Evolutionary conservation across 1,140 invertebrate species (phyloP).

Genomic region (Bombyx mandarina): DNA sequence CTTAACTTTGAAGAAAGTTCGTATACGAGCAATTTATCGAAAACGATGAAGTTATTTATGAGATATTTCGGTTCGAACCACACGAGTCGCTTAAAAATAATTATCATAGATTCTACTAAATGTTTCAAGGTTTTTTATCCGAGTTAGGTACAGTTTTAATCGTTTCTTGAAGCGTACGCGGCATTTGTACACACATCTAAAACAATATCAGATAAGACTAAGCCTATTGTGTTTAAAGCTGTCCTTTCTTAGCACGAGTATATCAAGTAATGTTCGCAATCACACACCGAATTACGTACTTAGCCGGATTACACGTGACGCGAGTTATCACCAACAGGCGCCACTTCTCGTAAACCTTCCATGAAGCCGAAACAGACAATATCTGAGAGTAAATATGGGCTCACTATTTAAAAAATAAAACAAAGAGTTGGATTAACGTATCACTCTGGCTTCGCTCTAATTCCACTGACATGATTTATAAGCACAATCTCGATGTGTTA

Average conservation of each 20-base stretch:
- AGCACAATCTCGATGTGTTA: constrained; percentile 42
- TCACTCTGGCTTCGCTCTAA: constrained; percentile 48
- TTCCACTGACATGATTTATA: constrained; percentile 49
- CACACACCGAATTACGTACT: constrained; percentile 59
- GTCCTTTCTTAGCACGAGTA: constrained; percentile 36
- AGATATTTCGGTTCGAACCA: not conserved
- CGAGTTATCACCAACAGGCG: constrained; percentile 53
- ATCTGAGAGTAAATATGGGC: constrained; percentile 66
- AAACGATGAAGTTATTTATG: constrained; percentile 8
- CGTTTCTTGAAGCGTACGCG: constrained; percentile 29
- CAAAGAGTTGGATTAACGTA: constrained; percentile 65
- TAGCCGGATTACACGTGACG: constrained; percentile 60
- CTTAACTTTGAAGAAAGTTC: constrained; percentile 33
- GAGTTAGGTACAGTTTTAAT: constrained; percentile 17
- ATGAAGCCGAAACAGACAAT: constrained; percentile 49
- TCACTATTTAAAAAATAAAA: constrained; percentile 67
- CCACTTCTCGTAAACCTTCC: constrained; percentile 60
- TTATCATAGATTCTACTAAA: constrained; percentile 10
- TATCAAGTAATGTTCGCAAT: constrained; percentile 52
- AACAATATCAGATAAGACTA: constrained; percentile 55
- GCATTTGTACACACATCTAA: constrained; percentile 37
- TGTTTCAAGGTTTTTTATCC: constrained; percentile 18
- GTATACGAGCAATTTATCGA: too few relatives aligned
- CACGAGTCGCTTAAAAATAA: too few relatives aligned
- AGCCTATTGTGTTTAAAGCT: constrained; percentile 51